Evolutionary conservation across 2,797 vertebrate genomes (phyloP), one percentile per base, ranked within the genome.

Genomic region (Lithobates pipiens): DNA sequence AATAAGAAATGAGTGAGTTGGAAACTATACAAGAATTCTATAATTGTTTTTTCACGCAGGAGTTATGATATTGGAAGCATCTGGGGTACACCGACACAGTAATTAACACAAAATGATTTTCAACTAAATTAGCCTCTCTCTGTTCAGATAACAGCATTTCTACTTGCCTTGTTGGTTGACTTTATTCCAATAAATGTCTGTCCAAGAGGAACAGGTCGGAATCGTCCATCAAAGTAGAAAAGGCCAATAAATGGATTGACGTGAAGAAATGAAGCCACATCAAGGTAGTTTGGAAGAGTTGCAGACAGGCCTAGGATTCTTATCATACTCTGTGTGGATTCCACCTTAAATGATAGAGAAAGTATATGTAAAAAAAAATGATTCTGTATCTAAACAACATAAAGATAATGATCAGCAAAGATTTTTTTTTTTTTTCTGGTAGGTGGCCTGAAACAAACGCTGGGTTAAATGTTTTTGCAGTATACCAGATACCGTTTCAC

Each of bases 261-360:
- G 0, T 99, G 97, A 3, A 99, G 94, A 93, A 99, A 99, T 0
- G 95, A 88, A 50, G 97, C 97, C 88, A 99, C 98, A 70, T 99
- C 98, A 39, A 98, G 95, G 75, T 98, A 99, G 94, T 99, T 99
- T 63, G 98, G 98, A 88, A 99, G 94, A 0, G 98, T 99, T 67
- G 98, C 98, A 68, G 98, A 99, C 6, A 99, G 96, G 10, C 98
- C 98, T 88, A 99, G 95, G 91, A 99, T 99, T 80, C 98, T 92
- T 89, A 99, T 99, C 98, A 99, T 99, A 82, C 98, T 99, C 91
- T 99, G 98, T 2, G 98, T 99, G 34, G 98, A 98, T 92, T 99
- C 98, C 93, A 99, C 98, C 98, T 99, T 86, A 57, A 83, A 25
- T n/a, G 84, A 15, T 89, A 81, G 90, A 87, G n/a, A 25, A 85